These are phyloP conservation scores for Ceryle rudis DNA, from an alignment of 2,797 vertebrate species.

Conservation along the genomic window DNA sequence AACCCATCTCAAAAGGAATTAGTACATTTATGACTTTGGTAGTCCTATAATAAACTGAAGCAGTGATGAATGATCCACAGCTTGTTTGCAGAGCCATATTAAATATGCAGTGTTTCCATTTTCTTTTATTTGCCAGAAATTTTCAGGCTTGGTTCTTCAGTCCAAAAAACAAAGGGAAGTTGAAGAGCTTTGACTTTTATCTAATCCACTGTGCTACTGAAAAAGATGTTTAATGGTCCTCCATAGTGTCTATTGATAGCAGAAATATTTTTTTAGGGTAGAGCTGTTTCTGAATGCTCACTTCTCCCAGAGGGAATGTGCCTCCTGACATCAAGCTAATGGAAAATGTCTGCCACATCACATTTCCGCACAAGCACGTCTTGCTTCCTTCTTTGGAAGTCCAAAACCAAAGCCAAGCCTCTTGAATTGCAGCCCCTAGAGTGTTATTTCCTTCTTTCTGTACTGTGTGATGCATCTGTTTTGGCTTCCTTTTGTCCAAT, in stretches of 20 bases:
- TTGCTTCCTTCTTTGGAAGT: background rate
- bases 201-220: background rate
- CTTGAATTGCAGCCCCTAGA: background rate
- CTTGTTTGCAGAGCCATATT: background rate
- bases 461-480: rapidly evolving
- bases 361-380: background rate
- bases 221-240: background rate
- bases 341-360: background rate
- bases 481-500: background rate
- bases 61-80: background rate
- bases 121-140: background rate
- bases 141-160: background rate
- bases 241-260: background rate
- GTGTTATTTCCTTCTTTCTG: background rate
- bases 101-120: background rate
- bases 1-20: background rate
- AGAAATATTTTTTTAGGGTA: background rate
- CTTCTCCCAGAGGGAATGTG: background rate
- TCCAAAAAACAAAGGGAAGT: background rate
- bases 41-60: background rate
- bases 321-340: background rate
- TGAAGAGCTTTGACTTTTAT: background rate
- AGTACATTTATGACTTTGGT: background rate
- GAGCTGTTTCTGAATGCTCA: background rate
- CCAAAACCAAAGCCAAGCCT: background rate